Conservation (phyloP, 2,113 vertebrate species). For the Centropus bengalensis region DNA sequence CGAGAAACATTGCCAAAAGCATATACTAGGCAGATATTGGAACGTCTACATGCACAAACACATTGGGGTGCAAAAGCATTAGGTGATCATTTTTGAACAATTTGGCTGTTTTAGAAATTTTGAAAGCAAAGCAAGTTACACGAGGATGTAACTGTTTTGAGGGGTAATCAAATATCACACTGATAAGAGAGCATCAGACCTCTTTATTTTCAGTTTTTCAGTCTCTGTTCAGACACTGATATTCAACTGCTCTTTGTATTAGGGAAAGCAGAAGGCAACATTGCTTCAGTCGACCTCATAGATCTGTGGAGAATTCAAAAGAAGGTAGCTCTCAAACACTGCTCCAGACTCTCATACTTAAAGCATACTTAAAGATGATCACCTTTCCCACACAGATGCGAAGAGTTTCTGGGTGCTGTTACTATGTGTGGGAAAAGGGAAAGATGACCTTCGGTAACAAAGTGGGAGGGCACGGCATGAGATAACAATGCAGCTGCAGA, state of each 20-base stretch:
- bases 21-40: too few relatives aligned
- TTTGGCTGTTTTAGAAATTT: too few relatives aligned
- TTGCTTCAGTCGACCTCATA: not conserved
- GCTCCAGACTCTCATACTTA: not conserved
- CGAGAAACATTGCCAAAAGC: too few relatives aligned
- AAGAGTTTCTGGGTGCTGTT: not conserved
- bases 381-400: not conserved
- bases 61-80: too few relatives aligned
- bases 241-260: not conserved
- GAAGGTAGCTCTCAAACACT: not conserved
- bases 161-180: too few relatives aligned
- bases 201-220: not conserved
- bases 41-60: too few relatives aligned
- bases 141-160: too few relatives aligned
- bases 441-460: not conserved
- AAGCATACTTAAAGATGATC: not conserved
- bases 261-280: not conserved
- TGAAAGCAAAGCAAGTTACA: too few relatives aligned
- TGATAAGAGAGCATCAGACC: not conserved
- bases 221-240: not conserved
- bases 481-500: not conserved
- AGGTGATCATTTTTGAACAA: too few relatives aligned
- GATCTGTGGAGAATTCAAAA: not conserved
- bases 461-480: not conserved
- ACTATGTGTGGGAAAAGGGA: not conserved